Evolutionary conservation across 2,888 invertebrate species (phyloP).

Genomic region (Pyrrhia umbra): DNA sequence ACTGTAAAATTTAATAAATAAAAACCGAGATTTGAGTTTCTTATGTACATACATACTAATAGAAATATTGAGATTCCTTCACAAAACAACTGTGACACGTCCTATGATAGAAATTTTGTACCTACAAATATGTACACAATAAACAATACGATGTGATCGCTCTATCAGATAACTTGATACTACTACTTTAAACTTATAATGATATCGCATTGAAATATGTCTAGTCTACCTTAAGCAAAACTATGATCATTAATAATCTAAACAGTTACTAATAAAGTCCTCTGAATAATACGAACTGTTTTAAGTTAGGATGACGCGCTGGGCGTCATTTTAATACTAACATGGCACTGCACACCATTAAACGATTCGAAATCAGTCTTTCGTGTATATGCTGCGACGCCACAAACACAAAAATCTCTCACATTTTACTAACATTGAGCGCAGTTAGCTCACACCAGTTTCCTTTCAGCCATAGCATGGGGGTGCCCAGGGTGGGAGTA

Average conservation of each 20-base stretch:
- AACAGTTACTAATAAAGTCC: constrained; percentile 70
- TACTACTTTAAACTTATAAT: constrained; percentile 58
- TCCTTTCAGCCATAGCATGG: constrained; percentile 89
- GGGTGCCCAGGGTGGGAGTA: constrained; percentile 89
- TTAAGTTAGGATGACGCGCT: constrained; percentile 67
- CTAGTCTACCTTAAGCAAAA: constrained; percentile 68
- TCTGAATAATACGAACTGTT: constrained; percentile 78
- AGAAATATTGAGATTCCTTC: constrained; percentile 83
- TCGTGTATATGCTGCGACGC: constrained; percentile 73
- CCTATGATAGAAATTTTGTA: constrained; percentile 72
- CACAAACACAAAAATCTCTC: constrained; percentile 63
- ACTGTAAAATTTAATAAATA: constrained; percentile 80
- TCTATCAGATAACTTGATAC: constrained; percentile 65
- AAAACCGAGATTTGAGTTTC: constrained; percentile 73
- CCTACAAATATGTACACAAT: constrained; percentile 74
- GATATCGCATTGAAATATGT: constrained; percentile 65
- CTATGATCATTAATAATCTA: constrained; percentile 69
- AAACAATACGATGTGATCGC: constrained; percentile 73
- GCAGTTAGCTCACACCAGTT: constrained; percentile 78
- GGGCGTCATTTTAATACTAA: constrained; percentile 82
- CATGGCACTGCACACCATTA: constrained; percentile 88
- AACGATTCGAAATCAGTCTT: constrained; percentile 87
- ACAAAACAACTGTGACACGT: constrained; percentile 73
- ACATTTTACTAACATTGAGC: constrained; percentile 53
- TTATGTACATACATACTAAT: constrained; percentile 75